These are phyloP conservation scores for Micromussa lordhowensis DNA, from an alignment of 92 coral and sea anemone species.

Conservation along the genomic window DNA sequence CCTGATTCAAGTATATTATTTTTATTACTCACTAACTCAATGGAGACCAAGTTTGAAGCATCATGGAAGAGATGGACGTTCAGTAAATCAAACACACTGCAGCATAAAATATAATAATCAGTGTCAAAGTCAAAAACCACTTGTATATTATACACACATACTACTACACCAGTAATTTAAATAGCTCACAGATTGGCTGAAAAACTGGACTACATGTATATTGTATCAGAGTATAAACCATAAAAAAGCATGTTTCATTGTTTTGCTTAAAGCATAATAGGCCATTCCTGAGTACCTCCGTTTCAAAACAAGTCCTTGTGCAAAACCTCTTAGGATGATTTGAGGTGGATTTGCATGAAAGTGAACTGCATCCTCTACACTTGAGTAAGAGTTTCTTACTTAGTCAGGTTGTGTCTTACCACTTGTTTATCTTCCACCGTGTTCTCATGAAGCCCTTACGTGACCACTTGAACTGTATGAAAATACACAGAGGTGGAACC, in stretches of 20 bases:
- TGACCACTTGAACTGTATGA: conserved; percentile 90
- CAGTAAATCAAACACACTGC: conserved; percentile 85
- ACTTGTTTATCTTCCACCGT: conserved; percentile 89
- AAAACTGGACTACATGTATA: too few relatives aligned
- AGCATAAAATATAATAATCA: background rate
- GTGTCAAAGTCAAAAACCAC: too few relatives aligned
- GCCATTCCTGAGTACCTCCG: too few relatives aligned
- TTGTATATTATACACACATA: too few relatives aligned
- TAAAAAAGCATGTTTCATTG: too few relatives aligned
- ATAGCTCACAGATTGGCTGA: too few relatives aligned
- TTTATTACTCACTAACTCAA: conserved; percentile 75
- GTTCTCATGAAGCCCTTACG: conserved; percentile 93
- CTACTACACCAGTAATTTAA: too few relatives aligned
- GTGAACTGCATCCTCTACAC: background rate
- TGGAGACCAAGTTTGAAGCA: conserved; percentile 90
- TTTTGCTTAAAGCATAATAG: too few relatives aligned
- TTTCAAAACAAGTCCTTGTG: too few relatives aligned
- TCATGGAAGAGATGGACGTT: conserved; percentile 97
- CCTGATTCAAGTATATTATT: background rate
- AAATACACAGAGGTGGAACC: background rate
- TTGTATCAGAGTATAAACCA: too few relatives aligned
- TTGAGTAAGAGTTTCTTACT: background rate
- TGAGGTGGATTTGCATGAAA: too few relatives aligned
- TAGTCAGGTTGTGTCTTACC: conserved; percentile 37
- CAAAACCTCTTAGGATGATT: too few relatives aligned